Conservation (phyloP, 2,113 vertebrate species). For the Gasterosteus nipponicus region DNA sequence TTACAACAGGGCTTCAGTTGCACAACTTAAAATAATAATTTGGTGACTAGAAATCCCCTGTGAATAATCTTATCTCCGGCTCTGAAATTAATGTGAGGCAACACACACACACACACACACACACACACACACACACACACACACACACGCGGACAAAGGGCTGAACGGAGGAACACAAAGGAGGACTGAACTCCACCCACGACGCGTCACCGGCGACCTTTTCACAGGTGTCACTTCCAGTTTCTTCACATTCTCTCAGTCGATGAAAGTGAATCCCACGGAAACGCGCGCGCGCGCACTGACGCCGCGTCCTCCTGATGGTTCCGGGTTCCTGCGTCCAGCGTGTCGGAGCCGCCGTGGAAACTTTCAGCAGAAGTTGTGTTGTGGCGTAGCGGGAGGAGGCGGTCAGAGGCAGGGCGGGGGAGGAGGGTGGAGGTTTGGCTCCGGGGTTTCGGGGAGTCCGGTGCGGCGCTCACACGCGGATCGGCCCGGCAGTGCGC, state of each 20-base stretch:
- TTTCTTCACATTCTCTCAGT: slow-evolving; percentile 7
- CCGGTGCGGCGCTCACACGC: slow-evolving; percentile 3
- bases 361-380: slow-evolving; percentile 33
- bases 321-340: slow-evolving; percentile 27
- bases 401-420: not conserved
- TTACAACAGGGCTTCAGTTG: not conserved
- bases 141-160: not conserved
- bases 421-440: too few species aligned
- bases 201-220: slow-evolving; percentile 46
- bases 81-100: not conserved
- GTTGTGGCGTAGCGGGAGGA: not conserved
- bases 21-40: not conserved
- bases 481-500: slow-evolving; percentile 12
- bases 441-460: not conserved
- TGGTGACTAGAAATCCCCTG: not conserved
- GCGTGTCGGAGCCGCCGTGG: slow-evolving; percentile 27
- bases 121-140: slow-evolving; percentile 1
- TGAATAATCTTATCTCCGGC: not conserved
- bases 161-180: slow-evolving; percentile 9
- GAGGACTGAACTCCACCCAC: slow-evolving; percentile 50
- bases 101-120: not conserved
- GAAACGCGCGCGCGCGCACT: not conserved
- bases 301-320: not conserved
- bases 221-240: slow-evolving; percentile 57
- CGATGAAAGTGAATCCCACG: not conserved